Base-by-base conservation (phyloP, 2,113 vertebrate species). In the Lycaon pictus region DNA sequence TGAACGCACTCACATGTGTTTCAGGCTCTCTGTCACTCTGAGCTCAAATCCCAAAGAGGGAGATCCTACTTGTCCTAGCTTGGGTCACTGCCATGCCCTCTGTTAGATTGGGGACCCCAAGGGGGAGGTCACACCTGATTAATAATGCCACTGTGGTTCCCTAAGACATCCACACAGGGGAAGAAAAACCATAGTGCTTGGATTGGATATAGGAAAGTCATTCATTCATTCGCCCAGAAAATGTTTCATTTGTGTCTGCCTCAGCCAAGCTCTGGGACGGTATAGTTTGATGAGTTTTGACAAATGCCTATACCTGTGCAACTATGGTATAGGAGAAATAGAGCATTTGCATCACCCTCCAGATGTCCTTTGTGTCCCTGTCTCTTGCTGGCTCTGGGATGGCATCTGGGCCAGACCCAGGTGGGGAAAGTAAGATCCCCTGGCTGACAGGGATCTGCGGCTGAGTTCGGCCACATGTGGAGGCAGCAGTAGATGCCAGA, bases 161-260 rank as follows among this genome's bases (percentile, higher is more conserved):
- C 25, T 35, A 29, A 79, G 62, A 55, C 9, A 37, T 29, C 11
- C 0, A 13, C 60, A 35, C 0, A 16, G 16, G 22, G 2, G 7
- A 48, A 80, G 90, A 37, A 92, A 58, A 51, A 43, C 35, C 15
- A 22, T 53, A 12, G 17, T 32, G 12, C 65, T 82, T 82, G 72
- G 32, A 56, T 25, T 58, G 58, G 10, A 23, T 55, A 25, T 63
- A 3, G 69, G 53, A 65, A 87, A 65, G 51, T 51, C 56, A 56
- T 82, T 82, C 22, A 43, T 95, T 81, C 60, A 58, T 35, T 79
- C 69, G 69, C 35, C 55, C 63, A 23, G 60, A 79, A 86, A 91
- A 53, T 58, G 22, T 60, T 35, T n/a, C 27, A 11, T 32, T 11
- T 51, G 27, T 85, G 72, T 22, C 77, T 58, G 43, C 25, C 7